Percentiles rank a stretch among this genome's conserved stretches.
Conservation (phyloP, 2,113 vertebrate genomes). For the Cnemophilus loriae region DNA sequence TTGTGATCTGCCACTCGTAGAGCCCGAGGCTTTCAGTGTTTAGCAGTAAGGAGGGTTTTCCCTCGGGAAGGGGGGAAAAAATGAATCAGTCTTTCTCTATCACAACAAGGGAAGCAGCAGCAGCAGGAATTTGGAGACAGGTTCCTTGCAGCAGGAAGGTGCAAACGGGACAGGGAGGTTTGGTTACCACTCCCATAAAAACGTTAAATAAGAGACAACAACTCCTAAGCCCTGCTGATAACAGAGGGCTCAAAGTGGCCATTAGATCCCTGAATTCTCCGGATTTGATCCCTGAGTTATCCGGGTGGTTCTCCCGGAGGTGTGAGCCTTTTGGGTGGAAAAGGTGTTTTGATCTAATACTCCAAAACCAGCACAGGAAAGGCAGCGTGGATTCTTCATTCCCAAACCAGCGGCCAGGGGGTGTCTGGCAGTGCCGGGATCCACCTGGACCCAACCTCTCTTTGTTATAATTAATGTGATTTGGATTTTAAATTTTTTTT, state of each 20-base stretch:
- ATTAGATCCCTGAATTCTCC: neutral
- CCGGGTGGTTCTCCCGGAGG: rapidly evolving
- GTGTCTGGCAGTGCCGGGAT: neutral
- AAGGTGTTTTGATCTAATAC: neutral
- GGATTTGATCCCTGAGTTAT: neutral
- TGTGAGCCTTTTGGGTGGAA: neutral
- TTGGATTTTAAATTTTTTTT: too few relatives aligned
- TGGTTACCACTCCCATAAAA: neutral
- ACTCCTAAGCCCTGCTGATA: neutral
- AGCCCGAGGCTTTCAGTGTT: rapidly evolving
- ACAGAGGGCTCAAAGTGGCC: neutral
- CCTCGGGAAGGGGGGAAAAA: rapidly evolving
- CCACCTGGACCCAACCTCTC: neutral
- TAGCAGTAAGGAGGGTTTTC: neutral
- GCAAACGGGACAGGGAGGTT: neutral
- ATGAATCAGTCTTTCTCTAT: neutral
- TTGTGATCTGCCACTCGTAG: neutral
- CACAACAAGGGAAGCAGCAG: neutral
- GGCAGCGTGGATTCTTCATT: rapidly evolving
- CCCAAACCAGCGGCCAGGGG: neutral
- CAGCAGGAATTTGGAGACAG: neutral
- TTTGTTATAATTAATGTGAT: neutral
- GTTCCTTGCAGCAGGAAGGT: neutral
- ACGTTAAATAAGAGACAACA: neutral
- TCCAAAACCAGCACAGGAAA: rapidly evolving